Conservation (phyloP, 2,888 invertebrate species). For the Eupeodes latifasciatus region DNA sequence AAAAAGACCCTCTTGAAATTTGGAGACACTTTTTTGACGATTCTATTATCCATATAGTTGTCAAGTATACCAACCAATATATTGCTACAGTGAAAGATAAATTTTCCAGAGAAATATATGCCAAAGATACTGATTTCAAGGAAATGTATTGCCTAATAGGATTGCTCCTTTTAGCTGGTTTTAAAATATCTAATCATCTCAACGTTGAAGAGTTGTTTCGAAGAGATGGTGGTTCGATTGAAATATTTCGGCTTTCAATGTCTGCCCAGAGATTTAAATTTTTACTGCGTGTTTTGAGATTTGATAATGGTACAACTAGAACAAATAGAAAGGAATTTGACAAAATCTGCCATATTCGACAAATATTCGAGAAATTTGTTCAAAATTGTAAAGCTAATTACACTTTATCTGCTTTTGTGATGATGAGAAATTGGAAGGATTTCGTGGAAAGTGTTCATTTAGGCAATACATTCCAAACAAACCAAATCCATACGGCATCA, state of each 20-base stretch:
- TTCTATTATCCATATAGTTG: conserved; percentile 14
- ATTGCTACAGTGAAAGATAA: conserved; percentile 37
- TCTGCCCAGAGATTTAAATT: conserved; percentile 26
- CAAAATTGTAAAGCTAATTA: neutral
- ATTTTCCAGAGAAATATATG: conserved; percentile 41
- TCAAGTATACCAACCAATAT: conserved; percentile 26
- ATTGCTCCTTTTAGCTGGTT: conserved; percentile 59
- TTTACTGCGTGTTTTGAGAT: conserved; percentile 56
- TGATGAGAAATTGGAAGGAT: conserved; percentile 52
- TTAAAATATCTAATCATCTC: conserved; percentile 51
- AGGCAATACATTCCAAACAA: conserved; percentile 48
- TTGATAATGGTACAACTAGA: conserved; percentile 35
- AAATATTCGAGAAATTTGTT: neutral
- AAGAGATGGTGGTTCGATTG: conserved; percentile 50
- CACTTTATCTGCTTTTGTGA: conserved; percentile 27
- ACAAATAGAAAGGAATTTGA: conserved; percentile 26
- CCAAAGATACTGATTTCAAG: conserved; percentile 48
- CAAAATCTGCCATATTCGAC: conserved; percentile 24
- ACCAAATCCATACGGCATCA: conserved; percentile 36
- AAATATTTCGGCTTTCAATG: conserved; percentile 58
- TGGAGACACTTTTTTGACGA: conserved; percentile 53
- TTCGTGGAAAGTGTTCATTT: conserved; percentile 39
- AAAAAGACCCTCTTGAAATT: conserved; percentile 48
- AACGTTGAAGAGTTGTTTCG: conserved; percentile 52
- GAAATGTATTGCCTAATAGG: conserved; percentile 57